phyloP scores from a whole-genome alignment of 2,797 vertebrate species.

The Novumbra hubbsi region DNA sequence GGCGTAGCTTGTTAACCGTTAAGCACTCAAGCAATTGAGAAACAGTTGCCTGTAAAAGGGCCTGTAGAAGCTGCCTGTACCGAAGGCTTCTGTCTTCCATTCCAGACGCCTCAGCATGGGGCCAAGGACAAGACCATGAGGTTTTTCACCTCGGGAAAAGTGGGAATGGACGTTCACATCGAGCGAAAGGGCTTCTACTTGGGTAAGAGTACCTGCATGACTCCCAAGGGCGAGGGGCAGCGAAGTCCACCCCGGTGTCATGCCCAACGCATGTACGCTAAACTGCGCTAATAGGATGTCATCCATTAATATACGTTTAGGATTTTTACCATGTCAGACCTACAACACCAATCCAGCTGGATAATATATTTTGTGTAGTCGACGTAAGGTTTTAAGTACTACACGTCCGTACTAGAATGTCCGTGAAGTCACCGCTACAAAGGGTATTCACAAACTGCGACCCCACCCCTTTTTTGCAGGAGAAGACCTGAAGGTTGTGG shows the following conservation, averaged over 20 bases:
- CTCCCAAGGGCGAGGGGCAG: neutral
- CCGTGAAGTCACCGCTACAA: neutral
- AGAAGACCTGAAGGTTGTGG: conserved; percentile 85
- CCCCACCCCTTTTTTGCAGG: conserved; percentile 62
- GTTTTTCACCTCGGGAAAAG: conserved; percentile 63
- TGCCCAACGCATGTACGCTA: neutral
- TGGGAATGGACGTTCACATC: conserved; percentile 65
- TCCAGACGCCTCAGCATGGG: conserved; percentile 66
- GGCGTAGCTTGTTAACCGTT: no score
- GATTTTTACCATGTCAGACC: neutral
- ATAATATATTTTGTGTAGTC: neutral
- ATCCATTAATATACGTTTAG: neutral
- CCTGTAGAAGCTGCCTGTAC: neutral
- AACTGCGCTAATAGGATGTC: no score
- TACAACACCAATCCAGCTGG: neutral
- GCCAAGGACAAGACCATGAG: conserved; percentile 66
- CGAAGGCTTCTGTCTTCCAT: conserved; percentile 17
- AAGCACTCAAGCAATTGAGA: no score
- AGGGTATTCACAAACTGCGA: neutral
- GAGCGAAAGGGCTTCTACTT: conserved; percentile 66
- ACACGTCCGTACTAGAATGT: neutral
- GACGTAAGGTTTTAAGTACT: neutral
- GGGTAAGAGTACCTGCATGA: conserved; percentile 47
- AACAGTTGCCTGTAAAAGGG: no score
- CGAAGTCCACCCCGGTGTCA: neutral